Base-by-base conservation (phyloP, 2,797 vertebrate genomes). In the Gymnodraco acuticeps region DNA sequence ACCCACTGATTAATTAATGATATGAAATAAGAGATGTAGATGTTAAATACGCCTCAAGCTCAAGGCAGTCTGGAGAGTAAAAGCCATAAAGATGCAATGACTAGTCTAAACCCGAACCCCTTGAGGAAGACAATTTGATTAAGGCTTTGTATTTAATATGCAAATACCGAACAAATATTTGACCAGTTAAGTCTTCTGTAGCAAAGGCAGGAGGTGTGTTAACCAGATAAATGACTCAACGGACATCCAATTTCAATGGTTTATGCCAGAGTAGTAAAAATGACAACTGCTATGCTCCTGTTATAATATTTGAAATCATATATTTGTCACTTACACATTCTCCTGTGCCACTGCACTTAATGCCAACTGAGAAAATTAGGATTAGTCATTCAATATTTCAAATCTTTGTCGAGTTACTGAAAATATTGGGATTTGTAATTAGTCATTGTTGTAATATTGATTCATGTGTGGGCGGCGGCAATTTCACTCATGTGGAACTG, bases 241-340 rank as follows among this genome's bases (percentile, higher is more conserved):
- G 68, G 82, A 81, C 88, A 86, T 89, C 87, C 82, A 87, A 87
- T 93, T 87, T 70, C 72, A 87, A 77, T 76, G 78, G 62, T 92
- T 92, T 92, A 91, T 91, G 71, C 73, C 73, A 64, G 63, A 81
- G 80, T 73, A 77, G 83, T 91, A 92, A 90, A 93, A 93, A 91
- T 42, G 62, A 88, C 88, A 87, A 85, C 77, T 67, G 63, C 77
- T 64, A 46, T 75, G 78, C 71, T 83, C 67, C 69, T 0, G 72
- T 77, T 73, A 60, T 70, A 78, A 38, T 38, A 38, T 38, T 38
- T 86, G 63, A 77, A 80, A 87, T 87, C 72, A 77, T 51, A 84
- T 73, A 78, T 56, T 33, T 77, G 71, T 20, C 51, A 76, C 70
- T 66, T 75, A 60, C 33, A 16, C 19, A 46, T 42, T 77, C 68